Conservation (phyloP, 2,113 vertebrate genomes). For the Ochotona princeps region DNA sequence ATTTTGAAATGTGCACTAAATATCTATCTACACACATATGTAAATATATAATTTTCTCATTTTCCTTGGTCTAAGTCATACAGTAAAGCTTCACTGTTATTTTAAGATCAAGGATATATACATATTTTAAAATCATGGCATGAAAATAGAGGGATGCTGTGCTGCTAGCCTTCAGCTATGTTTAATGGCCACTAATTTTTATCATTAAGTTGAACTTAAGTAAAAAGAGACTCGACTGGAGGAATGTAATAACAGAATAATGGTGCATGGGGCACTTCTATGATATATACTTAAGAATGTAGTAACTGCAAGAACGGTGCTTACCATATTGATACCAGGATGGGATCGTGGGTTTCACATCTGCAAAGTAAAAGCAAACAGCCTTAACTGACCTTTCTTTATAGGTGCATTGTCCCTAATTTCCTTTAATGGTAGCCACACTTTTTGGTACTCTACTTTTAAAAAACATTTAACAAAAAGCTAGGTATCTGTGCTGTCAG, state of each 20-base stretch:
- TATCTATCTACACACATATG: not conserved
- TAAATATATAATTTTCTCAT: constrained; percentile 8
- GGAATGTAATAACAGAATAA: not conserved
- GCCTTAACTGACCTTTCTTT: constrained; percentile 34
- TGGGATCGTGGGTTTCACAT: constrained; percentile 89
- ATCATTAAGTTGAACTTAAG: constrained; percentile 31
- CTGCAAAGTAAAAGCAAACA: constrained; percentile 84
- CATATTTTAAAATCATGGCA: constrained; percentile 35
- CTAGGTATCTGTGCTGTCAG: not conserved
- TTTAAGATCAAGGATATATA: not conserved
- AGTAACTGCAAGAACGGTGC: constrained; percentile 72
- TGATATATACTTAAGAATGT: not conserved
- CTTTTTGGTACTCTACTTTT: not conserved
- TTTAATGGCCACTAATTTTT: not conserved
- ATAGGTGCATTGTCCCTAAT: not conserved
- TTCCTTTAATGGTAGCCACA: constrained; percentile 24
- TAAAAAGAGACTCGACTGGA: not conserved
- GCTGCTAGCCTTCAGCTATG: constrained; percentile 19
- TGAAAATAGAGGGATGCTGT: constrained; percentile 25
- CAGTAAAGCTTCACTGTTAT: not conserved
- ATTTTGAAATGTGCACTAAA: not conserved
- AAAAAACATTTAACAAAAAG: not conserved
- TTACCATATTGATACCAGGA: constrained; percentile 94
- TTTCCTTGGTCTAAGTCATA: constrained; percentile 16
- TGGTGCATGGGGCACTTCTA: not conserved